These are phyloP conservation scores for Andrena bicolor DNA, from an alignment of 2,888 invertebrate genomes.

Conservation along the genomic window DNA sequence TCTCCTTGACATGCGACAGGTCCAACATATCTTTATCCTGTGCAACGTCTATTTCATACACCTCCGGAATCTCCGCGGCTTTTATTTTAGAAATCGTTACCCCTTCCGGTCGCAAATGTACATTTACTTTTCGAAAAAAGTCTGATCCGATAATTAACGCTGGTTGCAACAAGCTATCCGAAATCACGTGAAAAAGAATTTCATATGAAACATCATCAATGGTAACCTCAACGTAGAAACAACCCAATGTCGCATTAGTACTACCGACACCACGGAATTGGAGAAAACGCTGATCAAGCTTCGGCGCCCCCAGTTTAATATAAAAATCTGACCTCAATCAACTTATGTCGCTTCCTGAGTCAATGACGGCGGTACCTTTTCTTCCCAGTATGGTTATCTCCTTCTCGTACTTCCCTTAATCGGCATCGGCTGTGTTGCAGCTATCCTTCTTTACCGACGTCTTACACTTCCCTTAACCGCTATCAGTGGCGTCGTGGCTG, in stretches of 20 bases:
- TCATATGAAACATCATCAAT: not conserved
- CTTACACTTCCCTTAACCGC: no score
- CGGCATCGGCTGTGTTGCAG: not conserved
- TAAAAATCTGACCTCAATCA: no score
- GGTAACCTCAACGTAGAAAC: not conserved
- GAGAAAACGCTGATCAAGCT: not conserved
- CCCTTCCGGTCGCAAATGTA: not conserved
- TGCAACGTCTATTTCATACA: no score
- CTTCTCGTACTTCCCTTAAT: not conserved
- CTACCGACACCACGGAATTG: conserved; percentile 7
- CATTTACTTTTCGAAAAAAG: not conserved
- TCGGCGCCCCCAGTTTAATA: not conserved
- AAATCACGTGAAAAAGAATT: not conserved
- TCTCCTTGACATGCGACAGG: no score
- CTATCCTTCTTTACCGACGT: not conserved
- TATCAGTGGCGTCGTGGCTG: not conserved
- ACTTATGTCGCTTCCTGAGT: no score
- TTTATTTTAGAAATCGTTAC: not conserved
- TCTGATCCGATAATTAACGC: not conserved
- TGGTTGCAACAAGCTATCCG: not conserved
- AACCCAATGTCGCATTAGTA: not conserved
- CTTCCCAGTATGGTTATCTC: not conserved
- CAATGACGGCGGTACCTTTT: not conserved
- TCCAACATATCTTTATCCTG: no score
- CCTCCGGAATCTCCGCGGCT: not conserved